Evolutionary conservation across 2,888 invertebrate species (phyloP).

Genomic region (Cataglyphis rosenhaueri): DNA sequence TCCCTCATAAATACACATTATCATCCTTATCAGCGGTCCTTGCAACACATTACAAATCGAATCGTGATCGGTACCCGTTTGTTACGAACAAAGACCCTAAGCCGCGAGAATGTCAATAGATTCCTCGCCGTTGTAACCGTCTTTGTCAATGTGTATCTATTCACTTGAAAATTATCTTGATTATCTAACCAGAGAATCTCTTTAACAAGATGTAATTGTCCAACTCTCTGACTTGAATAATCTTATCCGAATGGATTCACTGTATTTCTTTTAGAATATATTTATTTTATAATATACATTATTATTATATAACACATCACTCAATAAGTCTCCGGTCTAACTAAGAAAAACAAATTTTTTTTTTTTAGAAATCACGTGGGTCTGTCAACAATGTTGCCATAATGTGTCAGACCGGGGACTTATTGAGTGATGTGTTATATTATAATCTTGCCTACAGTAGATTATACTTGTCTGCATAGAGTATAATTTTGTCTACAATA

Average conservation of each 20-base stretch:
- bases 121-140: constrained; percentile 58
- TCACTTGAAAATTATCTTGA: constrained; percentile 66
- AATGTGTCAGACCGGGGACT: too few relatives aligned
- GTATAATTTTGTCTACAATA: background rate
- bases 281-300: too few relatives aligned
- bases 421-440: too few relatives aligned
- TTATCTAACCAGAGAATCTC: constrained; percentile 65
- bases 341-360: too few relatives aligned
- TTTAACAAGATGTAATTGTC: constrained; percentile 34
- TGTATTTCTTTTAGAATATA: too few relatives aligned
- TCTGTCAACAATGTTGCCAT: too few relatives aligned
- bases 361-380: too few relatives aligned
- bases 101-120: constrained; percentile 72
- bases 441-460: too few relatives aligned
- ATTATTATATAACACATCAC: too few relatives aligned
- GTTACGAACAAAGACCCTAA: constrained; percentile 62
- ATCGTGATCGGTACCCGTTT: constrained; percentile 8
- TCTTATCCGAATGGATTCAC: background rate
- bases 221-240: background rate
- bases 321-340: too few relatives aligned
- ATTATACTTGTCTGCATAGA: background rate
- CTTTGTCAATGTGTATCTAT: constrained; percentile 62
- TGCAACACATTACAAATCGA: constrained; percentile 22
- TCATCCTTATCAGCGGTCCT: constrained; percentile 28
- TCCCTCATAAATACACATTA: constrained; percentile 19